These are phyloP conservation scores for Oxyruncus cristatus DNA, from an alignment of 2,113 vertebrate species.

Conservation along the genomic window DNA sequence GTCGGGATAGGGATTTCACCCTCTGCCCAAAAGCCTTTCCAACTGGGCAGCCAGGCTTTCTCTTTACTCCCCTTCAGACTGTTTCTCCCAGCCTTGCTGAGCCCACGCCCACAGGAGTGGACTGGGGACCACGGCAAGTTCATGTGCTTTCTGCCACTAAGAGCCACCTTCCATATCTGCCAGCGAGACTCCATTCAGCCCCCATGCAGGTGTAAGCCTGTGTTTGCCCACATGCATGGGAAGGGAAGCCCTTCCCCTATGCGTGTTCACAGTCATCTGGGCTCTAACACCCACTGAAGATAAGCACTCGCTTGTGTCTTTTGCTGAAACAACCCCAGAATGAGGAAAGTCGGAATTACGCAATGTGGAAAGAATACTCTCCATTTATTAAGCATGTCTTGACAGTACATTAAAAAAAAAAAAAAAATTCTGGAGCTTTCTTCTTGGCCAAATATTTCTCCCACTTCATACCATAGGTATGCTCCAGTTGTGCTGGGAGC, in stretches of 20 bases:
- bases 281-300: not conserved
- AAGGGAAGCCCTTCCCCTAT: not conserved
- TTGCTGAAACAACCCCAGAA: not conserved
- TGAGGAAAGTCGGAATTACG: slow-evolving; percentile 9
- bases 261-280: not conserved
- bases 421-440: slow-evolving; percentile 30
- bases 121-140: not conserved
- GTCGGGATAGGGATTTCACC: not conserved
- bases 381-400: slow-evolving; percentile 39
- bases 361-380: slow-evolving; percentile 46
- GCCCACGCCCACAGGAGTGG: accelerated
- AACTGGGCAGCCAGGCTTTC: not conserved
- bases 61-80: not conserved
- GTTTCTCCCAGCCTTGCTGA: not conserved
- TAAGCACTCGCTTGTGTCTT: not conserved
- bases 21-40: not conserved
- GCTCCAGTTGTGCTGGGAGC: slow-evolving; percentile 47
- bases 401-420: slow-evolving; percentile 12
- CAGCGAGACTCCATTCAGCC: not conserved
- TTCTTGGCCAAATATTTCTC: slow-evolving; percentile 35
- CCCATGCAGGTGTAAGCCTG: not conserved
- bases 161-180: not conserved
- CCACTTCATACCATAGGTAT: slow-evolving; percentile 54
- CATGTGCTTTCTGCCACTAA: not conserved
- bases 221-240: not conserved